Evolutionary conservation across 2,113 vertebrate genomes (phyloP).

Genomic region (Seriola aureovittata): DNA sequence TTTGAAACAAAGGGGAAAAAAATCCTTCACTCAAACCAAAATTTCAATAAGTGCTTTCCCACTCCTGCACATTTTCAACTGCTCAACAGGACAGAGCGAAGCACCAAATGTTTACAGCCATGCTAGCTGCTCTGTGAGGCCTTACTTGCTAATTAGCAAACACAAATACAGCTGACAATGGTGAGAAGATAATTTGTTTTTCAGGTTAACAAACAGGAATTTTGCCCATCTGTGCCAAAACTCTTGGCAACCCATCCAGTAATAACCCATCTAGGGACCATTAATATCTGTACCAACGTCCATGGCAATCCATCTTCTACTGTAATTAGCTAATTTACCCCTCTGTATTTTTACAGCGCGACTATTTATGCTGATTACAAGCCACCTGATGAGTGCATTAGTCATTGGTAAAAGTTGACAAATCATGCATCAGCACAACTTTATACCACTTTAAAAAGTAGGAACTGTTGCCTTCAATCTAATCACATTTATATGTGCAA

Average conservation of each 20-base stretch:
- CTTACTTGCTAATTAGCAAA: background rate
- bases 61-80: background rate
- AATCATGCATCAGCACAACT: background rate
- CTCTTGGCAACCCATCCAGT: no score
- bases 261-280: background rate
- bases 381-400: background rate
- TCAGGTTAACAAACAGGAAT: background rate
- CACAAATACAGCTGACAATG: background rate
- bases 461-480: background rate
- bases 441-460: background rate
- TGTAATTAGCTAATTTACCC: background rate
- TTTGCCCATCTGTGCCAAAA: background rate
- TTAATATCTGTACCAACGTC: background rate
- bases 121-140: background rate
- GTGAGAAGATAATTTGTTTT: background rate
- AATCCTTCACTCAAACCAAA: background rate
- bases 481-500: slow-evolving; percentile 14
- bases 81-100: background rate
- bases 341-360: background rate
- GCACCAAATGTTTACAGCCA: background rate
- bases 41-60: slow-evolving; percentile 17
- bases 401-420: background rate
- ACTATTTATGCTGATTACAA: background rate
- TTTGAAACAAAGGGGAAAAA: background rate
- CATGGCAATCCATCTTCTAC: no score